Evolutionary conservation across 2,797 vertebrate species (phyloP).

Genomic region (Mormyrus hasselquistii): DNA sequence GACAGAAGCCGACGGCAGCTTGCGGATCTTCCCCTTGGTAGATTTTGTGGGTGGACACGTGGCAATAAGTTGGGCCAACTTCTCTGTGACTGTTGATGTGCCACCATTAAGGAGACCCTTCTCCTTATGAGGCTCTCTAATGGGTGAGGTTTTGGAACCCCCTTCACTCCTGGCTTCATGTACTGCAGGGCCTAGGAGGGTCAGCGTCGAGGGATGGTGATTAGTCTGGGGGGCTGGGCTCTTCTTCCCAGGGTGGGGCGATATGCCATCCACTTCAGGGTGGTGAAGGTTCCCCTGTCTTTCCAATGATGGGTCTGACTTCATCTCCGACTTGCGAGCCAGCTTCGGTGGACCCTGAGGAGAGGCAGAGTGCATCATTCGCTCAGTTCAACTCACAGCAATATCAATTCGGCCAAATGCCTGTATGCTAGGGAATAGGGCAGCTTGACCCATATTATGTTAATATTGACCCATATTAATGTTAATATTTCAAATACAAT

Average conservation of each 20-base stretch:
- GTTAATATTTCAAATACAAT: not conserved
- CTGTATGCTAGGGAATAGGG: not conserved
- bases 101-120: constrained; percentile 72
- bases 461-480: not conserved
- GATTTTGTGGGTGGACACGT: constrained; percentile 70
- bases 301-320: constrained; percentile 49
- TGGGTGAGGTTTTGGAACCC: constrained; percentile 36
- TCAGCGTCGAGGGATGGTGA: constrained; percentile 32
- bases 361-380: constrained; percentile 19
- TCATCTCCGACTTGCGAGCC: constrained; percentile 57
- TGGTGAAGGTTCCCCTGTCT: constrained; percentile 54
- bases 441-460: not conserved
- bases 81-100: constrained; percentile 66
- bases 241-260: constrained; percentile 48
- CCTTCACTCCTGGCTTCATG: constrained; percentile 50
- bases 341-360: constrained; percentile 59
- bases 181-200: constrained; percentile 34
- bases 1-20: constrained; percentile 43
- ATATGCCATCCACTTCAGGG: constrained; percentile 49
- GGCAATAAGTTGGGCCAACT: constrained; percentile 70
- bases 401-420: not conserved
- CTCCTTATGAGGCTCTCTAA: constrained; percentile 61
- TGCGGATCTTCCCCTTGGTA: constrained; percentile 71
- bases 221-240: constrained; percentile 41
- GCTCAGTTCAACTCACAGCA: not conserved